These are phyloP conservation scores for Henicopernis longicauda DNA, from an alignment of 2,113 vertebrate species.

Conservation along the genomic window DNA sequence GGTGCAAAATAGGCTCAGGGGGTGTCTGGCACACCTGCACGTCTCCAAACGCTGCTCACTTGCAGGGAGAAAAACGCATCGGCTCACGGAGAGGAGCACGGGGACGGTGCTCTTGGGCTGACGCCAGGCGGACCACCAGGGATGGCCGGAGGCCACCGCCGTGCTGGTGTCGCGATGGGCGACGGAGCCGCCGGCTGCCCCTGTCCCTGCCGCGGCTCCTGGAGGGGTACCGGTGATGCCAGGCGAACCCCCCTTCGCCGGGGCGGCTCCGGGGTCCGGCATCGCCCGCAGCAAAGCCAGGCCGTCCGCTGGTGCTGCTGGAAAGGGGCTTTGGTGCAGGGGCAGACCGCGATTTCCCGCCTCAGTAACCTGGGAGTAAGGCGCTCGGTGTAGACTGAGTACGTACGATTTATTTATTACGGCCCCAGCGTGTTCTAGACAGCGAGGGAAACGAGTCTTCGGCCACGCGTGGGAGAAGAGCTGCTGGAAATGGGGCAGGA, in stretches of 20 bases:
- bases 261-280: no score
- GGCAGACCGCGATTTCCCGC: neutral
- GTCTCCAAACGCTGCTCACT: neutral
- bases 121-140: neutral
- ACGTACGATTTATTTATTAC: neutral
- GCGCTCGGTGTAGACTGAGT: neutral
- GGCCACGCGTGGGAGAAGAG: neutral
- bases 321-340: neutral
- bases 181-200: neutral
- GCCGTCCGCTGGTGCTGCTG: rapidly evolving
- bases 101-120: neutral
- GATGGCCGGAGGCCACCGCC: neutral
- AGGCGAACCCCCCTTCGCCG: rapidly evolving
- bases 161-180: rapidly evolving
- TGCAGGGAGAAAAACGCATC: neutral
- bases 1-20: neutral
- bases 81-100: neutral
- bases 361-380: neutral
- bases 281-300: neutral
- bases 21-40: neutral
- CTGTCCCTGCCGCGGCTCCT: neutral
- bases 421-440: no score
- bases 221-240: rapidly evolving
- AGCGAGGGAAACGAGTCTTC: rapidly evolving
- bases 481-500: neutral